A percentile compares a stretch with the other conserved stretches of the same genome.
Evolutionary conservation across 1,140 invertebrate genomes (phyloP).

Genomic region (Magallana gigas): DNA sequence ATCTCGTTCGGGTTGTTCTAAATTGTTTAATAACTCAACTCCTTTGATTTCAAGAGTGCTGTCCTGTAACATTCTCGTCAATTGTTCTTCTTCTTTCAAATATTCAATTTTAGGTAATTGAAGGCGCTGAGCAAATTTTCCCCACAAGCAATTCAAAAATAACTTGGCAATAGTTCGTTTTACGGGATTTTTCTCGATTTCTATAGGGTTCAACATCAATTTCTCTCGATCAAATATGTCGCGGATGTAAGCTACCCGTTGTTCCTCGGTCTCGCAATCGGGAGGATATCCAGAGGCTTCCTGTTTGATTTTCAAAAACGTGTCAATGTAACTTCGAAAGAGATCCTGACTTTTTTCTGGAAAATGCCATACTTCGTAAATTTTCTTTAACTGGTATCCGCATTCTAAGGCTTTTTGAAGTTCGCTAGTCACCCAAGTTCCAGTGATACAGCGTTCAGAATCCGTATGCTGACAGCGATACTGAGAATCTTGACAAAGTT

Average conservation of each 20-base stretch:
- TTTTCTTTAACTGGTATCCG: background rate
- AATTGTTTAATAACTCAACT: background rate
- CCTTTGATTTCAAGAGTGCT: background rate
- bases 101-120: slow-evolving; percentile 37
- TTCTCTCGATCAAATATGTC: slow-evolving; percentile 68
- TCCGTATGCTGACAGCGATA: background rate
- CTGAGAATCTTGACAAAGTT: background rate
- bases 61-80: background rate
- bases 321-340: slow-evolving; percentile 59
- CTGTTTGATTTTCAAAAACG: slow-evolving; percentile 62
- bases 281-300: slow-evolving; percentile 57
- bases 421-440: slow-evolving; percentile 35
- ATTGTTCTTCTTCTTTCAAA: background rate
- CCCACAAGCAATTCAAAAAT: slow-evolving; percentile 58
- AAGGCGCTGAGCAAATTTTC: slow-evolving; percentile 40
- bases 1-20: background rate
- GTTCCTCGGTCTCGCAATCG: slow-evolving; percentile 45
- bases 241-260: slow-evolving; percentile 65
- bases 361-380: slow-evolving; percentile 43
- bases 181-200: slow-evolving; percentile 75
- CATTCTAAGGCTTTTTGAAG: slow-evolving; percentile 38
- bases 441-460: background rate
- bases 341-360: background rate
- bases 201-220: slow-evolving; percentile 69
- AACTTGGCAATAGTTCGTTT: slow-evolving; percentile 63